phyloP scores from a whole-genome alignment of 2,113 vertebrate genomes.

The Oxyruncus cristatus region DNA sequence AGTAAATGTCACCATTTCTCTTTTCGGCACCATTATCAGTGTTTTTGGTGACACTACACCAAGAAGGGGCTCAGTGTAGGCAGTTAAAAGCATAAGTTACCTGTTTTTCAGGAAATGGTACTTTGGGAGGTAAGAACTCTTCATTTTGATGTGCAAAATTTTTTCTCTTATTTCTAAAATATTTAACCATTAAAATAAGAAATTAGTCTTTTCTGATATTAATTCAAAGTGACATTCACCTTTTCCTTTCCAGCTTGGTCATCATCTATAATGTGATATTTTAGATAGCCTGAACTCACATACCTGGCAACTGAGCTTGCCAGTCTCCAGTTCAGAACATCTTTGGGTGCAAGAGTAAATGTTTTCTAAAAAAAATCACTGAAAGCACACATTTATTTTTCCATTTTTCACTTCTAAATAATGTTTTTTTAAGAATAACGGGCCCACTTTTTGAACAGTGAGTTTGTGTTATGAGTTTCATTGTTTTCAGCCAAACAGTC shows the following conservation, averaged over 20 bases:
- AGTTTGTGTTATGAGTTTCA: not conserved
- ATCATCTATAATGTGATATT: not conserved
- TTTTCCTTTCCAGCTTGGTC: not conserved
- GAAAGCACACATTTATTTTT: not conserved
- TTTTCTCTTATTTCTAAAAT: not conserved
- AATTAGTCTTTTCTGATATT: not conserved
- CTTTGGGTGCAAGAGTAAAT: not conserved
- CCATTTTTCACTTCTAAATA: not conserved
- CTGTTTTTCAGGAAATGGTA: not conserved
- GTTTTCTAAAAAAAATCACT: not conserved
- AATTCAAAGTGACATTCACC: accelerated
- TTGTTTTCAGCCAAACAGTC: not conserved
- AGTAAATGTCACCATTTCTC: not conserved
- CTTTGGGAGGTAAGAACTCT: not conserved
- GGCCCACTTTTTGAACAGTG: not conserved
- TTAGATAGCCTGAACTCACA: not conserved
- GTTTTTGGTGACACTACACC: not conserved
- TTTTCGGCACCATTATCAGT: not conserved
- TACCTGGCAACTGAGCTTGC: not conserved
- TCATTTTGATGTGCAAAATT: not conserved
- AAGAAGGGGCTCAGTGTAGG: not conserved
- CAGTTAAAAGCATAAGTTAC: not conserved
- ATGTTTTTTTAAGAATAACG: not conserved
- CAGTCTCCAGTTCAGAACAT: not conserved
- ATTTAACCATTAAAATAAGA: not conserved